Evolutionary conservation across 1,140 invertebrate species (phyloP), one percentile per base, ranked within the genome.

Genomic region (Eumaeus atala): DNA sequence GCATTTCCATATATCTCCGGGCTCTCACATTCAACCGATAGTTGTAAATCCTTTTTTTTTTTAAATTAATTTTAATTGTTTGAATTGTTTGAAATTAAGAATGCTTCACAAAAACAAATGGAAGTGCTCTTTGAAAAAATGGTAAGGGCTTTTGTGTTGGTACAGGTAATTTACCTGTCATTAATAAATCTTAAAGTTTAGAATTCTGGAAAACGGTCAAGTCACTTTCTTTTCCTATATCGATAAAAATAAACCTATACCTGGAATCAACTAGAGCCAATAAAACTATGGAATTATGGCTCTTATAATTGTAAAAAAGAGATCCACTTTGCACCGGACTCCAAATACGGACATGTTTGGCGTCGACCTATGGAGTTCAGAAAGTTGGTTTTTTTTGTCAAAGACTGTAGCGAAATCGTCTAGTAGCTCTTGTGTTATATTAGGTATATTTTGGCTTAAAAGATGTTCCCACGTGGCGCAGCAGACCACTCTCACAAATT

Each of bases 1-100:
- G 16, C 42, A 47, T 16, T n/a, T 47, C 16, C 16, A 47, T 16
- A 21, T 47, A 47, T 47, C 42, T 47, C 17, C 42, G 14, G 14
- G 42, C 42, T 3, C 42, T 4, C n/a, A n/a, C n/a, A 47, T 6
- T 52, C 51, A 40, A 50, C 7, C 50, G 51, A 36, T 34, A 59
- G 56, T 90, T 89, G 66, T 80, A 90, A 37, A 88, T 68, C 53
- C 65, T 58, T 66, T 89, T 64, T 52, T 76, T 51, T 47, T 17
- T 16, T 5, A 16, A 47, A n/a, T n/a, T n/a, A n/a, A n/a, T n/a
- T n/a, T n/a, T 5, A 47, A 47, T 17, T 47, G 42, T 16, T 47
- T 47, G 21, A 16, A 4, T 48, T 48, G 21, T 48, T 48, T 11
- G 66, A 67, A 48, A 90, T 52, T 12, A 84, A 71, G 65, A 89